A percentile compares a stretch with the other conserved stretches of the same genome.
Conservation (phyloP, 92 coral and sea anemone species). For the Palythoa heliodiscus region DNA sequence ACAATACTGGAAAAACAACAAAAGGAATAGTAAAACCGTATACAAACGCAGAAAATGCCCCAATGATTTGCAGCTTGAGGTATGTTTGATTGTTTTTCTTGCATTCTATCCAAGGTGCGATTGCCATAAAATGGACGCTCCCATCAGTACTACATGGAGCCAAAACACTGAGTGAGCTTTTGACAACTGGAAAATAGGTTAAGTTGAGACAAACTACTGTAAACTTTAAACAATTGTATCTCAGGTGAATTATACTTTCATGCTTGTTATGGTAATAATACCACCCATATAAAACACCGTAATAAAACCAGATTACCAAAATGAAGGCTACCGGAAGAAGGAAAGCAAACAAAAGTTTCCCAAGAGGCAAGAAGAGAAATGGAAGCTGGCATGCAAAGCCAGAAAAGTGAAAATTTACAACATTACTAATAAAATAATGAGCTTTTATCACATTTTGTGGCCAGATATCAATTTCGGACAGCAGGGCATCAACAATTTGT, state of each 20-base stretch:
- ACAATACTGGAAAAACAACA: constrained; percentile 64
- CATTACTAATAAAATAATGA: constrained; percentile 69
- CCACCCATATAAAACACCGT: constrained; percentile 26
- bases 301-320: constrained; percentile 49
- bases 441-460: constrained; percentile 54
- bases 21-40: constrained; percentile 81
- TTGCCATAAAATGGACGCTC: constrained; percentile 45
- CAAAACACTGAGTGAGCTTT: constrained; percentile 62
- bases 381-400: constrained; percentile 77
- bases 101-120: constrained; percentile 80
- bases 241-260: constrained; percentile 25
- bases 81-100: constrained; percentile 44
- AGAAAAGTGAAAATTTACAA: constrained; percentile 69
- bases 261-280: constrained; percentile 12
- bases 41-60: constrained; percentile 52
- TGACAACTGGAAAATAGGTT: constrained; percentile 80
- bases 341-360: constrained; percentile 54
- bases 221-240: constrained; percentile 56
- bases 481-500: constrained; percentile 74
- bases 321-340: constrained; percentile 61
- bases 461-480: constrained; percentile 70
- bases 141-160: constrained; percentile 62
- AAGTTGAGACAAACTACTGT: constrained; percentile 66
- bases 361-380: constrained; percentile 64
- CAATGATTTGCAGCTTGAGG: constrained; percentile 49